These are phyloP conservation scores for Hylaea fasciaria DNA, from an alignment of 2,888 invertebrate species.

Conservation along the genomic window DNA sequence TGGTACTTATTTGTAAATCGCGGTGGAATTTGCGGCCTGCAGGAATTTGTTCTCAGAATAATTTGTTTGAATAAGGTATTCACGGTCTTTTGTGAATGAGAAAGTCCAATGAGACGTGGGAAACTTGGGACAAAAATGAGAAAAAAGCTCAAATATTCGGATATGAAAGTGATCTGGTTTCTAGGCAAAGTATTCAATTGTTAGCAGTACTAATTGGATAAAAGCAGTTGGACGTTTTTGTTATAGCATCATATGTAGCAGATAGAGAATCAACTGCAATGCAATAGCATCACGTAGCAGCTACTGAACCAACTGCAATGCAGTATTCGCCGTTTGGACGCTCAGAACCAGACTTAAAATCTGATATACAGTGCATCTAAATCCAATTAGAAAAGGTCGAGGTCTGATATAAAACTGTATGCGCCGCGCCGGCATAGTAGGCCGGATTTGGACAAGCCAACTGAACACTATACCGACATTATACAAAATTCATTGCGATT, in stretches of 20 bases:
- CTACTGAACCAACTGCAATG: background rate
- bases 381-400: background rate
- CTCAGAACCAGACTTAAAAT: background rate
- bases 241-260: too few species aligned
- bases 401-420: background rate
- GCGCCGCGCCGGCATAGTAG: too few species aligned
- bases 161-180: constrained; percentile 12
- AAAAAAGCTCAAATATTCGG: constrained; percentile 17
- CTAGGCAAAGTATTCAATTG: background rate
- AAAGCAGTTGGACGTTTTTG: too few species aligned
- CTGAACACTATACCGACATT: too few species aligned
- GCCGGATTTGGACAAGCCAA: too few species aligned
- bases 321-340: background rate
- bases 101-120: constrained; percentile 11
- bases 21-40: constrained; percentile 13
- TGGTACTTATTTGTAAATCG: constrained; percentile 17
- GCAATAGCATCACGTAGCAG: too few species aligned
- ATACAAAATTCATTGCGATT: too few species aligned
- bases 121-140: constrained; percentile 6
- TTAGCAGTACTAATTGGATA: too few species aligned
- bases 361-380: too few species aligned
- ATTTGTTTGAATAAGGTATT: constrained; percentile 22
- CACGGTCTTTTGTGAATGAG: constrained; percentile 13
- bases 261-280: too few species aligned
- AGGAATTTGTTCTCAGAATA: constrained; percentile 17